Evolutionary conservation across 2,797 vertebrate species (phyloP).

Genomic region (Myotis myotis): DNA sequence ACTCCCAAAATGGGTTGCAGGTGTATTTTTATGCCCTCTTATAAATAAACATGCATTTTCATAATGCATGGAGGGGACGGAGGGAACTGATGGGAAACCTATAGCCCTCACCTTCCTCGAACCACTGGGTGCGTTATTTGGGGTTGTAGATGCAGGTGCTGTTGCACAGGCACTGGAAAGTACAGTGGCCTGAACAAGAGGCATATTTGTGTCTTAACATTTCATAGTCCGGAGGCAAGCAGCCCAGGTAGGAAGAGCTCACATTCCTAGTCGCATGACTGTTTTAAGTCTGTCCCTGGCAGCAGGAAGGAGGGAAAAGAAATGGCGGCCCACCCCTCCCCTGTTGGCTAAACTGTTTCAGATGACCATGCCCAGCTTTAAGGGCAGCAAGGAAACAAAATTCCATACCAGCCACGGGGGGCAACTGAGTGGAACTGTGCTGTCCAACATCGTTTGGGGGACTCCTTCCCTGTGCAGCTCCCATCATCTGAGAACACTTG

Average conservation of each 20-base stretch:
- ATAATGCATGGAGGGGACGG: too few relatives aligned
- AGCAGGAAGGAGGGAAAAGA: not conserved
- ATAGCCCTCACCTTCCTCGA: not conserved
- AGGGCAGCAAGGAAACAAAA: not conserved
- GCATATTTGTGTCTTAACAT: not conserved
- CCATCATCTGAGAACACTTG: not conserved
- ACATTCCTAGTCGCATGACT: not conserved
- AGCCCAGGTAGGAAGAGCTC: not conserved
- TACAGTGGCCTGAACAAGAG: not conserved
- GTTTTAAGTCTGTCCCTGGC: not conserved
- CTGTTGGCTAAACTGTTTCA: not conserved
- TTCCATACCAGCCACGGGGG: not conserved
- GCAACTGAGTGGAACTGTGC: not conserved
- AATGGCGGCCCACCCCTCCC: not conserved
- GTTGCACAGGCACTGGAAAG: not conserved
- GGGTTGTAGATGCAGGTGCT: not conserved
- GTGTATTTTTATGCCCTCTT: not conserved
- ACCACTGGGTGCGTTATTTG: not conserved
- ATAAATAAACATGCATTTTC: conserved; percentile 29
- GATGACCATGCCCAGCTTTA: not conserved
- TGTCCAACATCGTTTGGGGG: too few relatives aligned
- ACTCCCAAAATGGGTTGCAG: not conserved
- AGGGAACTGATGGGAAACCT: not conserved
- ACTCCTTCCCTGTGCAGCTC: not conserved
- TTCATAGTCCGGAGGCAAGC: not conserved